Evolutionary conservation across 2,888 invertebrate species (phyloP).

Genomic region (Dryadula phaetusa): DNA sequence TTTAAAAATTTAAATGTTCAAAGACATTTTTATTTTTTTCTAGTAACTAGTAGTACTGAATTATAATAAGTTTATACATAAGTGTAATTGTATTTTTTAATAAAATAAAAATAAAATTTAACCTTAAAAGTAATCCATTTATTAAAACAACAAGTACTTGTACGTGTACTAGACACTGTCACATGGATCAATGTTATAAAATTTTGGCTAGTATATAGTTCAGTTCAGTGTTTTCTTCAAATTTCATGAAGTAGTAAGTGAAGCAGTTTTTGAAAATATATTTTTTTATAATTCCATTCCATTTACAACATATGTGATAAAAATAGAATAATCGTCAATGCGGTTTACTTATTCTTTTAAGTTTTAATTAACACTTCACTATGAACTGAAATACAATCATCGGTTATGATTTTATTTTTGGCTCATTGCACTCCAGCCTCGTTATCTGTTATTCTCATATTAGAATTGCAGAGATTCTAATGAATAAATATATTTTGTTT

Average conservation of each 20-base stretch:
- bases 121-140: too few relatives aligned
- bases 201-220: too few relatives aligned
- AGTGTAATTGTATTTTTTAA: too few relatives aligned
- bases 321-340: neutral
- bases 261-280: neutral
- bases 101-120: too few relatives aligned
- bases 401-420: neutral
- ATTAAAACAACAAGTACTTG: too few relatives aligned
- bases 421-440: neutral
- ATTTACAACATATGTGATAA: neutral
- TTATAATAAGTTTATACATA: neutral
- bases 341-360: neutral
- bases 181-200: neutral
- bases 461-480: neutral
- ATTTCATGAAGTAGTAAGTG: too few relatives aligned
- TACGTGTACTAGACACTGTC: too few relatives aligned
- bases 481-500: neutral
- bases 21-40: slow-evolving; percentile 5
- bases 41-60: too few relatives aligned
- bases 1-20: slow-evolving; percentile 7
- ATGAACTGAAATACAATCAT: neutral
- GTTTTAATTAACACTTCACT: neutral
- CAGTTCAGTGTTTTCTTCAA: too few relatives aligned
- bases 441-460: neutral
- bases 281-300: too few relatives aligned